Evolutionary conservation across 2,113 vertebrate genomes (phyloP).

Genomic region (Xiphophorus maculatus): DNA sequence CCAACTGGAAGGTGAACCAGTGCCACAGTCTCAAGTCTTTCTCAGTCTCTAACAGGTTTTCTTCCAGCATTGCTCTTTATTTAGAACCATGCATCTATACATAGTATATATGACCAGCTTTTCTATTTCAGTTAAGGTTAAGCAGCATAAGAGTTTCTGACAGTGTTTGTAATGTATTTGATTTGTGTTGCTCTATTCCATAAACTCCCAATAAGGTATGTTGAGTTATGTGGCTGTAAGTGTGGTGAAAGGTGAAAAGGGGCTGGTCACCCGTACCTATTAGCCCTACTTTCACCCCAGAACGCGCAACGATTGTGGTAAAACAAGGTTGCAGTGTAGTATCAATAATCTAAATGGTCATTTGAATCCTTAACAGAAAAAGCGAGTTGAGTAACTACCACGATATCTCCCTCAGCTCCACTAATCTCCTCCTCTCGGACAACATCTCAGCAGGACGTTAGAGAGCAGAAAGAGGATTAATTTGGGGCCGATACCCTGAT

Average conservation of each 20-base stretch:
- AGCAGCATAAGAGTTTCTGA: no score
- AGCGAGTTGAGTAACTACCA: constrained; percentile 9
- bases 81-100: no score
- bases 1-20: no score
- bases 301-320: not conserved
- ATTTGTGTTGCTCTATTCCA: not conserved
- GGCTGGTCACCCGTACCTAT: no score
- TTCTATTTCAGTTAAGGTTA: no score
- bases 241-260: not conserved
- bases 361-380: constrained; percentile 7
- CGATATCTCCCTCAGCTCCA: constrained; percentile 30
- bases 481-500: constrained; percentile 34
- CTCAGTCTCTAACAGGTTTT: no score
- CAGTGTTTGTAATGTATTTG: no score
- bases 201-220: not conserved
- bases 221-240: not conserved
- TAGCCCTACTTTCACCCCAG: not conserved
- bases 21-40: no score
- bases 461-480: constrained; percentile 42
- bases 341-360: constrained; percentile 14
- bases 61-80: no score
- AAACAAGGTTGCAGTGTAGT: not conserved
- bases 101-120: no score
- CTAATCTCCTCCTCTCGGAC: constrained; percentile 44
- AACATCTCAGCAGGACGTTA: constrained; percentile 34